Evolutionary conservation across 2,888 invertebrate species (phyloP), one percentile per base, ranked within the genome.

Genomic region (Volucella inflata): DNA sequence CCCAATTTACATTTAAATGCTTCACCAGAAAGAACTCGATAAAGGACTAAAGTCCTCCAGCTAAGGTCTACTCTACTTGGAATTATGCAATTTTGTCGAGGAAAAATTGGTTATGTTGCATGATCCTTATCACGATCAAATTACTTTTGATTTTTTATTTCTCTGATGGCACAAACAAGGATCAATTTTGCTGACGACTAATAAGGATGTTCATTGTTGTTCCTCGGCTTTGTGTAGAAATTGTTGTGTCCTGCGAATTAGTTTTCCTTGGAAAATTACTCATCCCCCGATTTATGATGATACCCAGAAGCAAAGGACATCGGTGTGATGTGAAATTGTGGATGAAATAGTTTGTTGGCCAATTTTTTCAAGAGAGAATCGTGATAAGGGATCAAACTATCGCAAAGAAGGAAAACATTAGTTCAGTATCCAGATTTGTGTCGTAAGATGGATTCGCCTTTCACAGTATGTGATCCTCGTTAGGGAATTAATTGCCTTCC

Each of bases 291-390:
- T 76, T 75, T 81, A 51, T 50, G 44, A 59, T 30, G 30, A 30
- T 6, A 30, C 30, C 55, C 46, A 68, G 36, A 42, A 36, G 30
- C 67, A 50, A 36, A 72, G 62, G 62, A 53, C 55, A 46, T 53
- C 42, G 36, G 60, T 75, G 67, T 74, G 62, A 84, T 65, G 75
- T 80, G 65, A 65, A 80, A 84, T 84, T 80, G 84, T 76, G 84
- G 68, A 74, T 83, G 74, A 83, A 78, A 83, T 78, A 51, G 72
- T 50, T 72, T 64, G 55, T 40, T 53, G 46, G 59, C 14, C 79
- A 70, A 79, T 65, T 75, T 75, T 75, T 75, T 42, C 77, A 10
- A 17, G 55, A 51, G 48, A 48, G 64, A 80, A 72, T 76, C 75
- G 48, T 48, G 79, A 84, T 79, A 79, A 74, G 42, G 65, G 77